Evolutionary conservation across 2,113 vertebrate genomes (phyloP), one percentile per base, ranked within the genome.

Genomic region (Actenoides hombroni): DNA sequence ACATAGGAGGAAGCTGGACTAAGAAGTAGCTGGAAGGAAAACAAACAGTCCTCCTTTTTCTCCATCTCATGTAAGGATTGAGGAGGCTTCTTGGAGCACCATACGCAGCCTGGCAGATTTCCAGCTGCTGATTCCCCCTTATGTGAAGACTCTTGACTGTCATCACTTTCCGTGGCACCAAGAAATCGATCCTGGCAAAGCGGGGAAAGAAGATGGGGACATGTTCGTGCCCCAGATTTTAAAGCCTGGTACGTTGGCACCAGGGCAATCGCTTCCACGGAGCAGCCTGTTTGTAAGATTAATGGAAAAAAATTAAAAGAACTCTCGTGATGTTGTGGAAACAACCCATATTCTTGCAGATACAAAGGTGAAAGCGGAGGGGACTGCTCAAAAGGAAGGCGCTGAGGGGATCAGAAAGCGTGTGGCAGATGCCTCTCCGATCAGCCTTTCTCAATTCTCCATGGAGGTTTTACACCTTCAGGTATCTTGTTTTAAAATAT

Each of bases 401-500:
- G 3, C 56, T 35, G 73, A 28, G 17, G 17, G 33, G 71, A 46
- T 33, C 63, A 56, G 51, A 13, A 39, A 8, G 37, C 5, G 1
- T 29, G 91, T 57, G 60, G 60, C 9, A 28, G 64, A 15, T 63
- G 29, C 48, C 4, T 64, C 83, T 91, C 57, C 74, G 82, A 7
- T 21, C 49, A 17, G 6, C 63, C 68, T 67, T 78, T 54, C 65
- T 56, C 54, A 33, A 0, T 56, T 87, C 61, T 63, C 28, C 67
- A 18, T 2, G 12, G 61, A 90, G 67, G 29, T 75, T 93, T 93
- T 79, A 39, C 21, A 92, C 75, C 75, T 89, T 37, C 23, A 19
- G 39, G 67, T 51, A 19, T 37, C 16, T 84, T 46, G 40, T 40
- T 86, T 81, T 40, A 67, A 92, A 95, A 70, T n/a, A 74, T 24